Percentiles rank a stretch among this genome's conserved stretches.
Evolutionary conservation across 1,140 invertebrate species (phyloP).

Genomic region (Acromyrmex heyeri): DNA sequence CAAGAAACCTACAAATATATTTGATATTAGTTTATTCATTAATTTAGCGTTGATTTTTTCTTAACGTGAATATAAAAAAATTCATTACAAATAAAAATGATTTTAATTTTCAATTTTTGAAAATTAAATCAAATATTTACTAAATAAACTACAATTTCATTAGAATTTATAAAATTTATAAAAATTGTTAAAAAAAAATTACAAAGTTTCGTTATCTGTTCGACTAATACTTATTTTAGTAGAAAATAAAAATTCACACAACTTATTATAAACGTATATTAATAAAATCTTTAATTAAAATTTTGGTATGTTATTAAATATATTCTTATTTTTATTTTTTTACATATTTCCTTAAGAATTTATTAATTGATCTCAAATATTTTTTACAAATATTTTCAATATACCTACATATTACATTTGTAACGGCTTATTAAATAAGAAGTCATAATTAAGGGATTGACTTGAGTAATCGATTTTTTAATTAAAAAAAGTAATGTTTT

Average conservation of each 20-base stretch:
- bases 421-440: background rate
- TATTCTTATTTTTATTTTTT: background rate
- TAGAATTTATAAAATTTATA: slow-evolving; percentile 1
- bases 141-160: background rate
- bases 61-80: background rate
- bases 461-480: background rate
- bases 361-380: background rate
- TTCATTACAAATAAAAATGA: background rate
- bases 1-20: background rate
- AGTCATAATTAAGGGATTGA: background rate
- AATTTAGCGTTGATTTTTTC: background rate
- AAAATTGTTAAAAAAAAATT: background rate
- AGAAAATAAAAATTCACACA: no score
- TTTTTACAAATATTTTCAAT: background rate
- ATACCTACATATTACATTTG: no score
- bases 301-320: background rate
- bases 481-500: background rate
- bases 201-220: background rate
- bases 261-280: no score
- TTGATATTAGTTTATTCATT: slow-evolving; percentile 6
- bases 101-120: background rate
- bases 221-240: background rate
- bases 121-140: background rate
- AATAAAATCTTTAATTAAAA: background rate
- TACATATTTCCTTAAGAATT: background rate